phyloP scores from a whole-genome alignment of 2,113 vertebrate species.

The Alethe castanea region DNA sequence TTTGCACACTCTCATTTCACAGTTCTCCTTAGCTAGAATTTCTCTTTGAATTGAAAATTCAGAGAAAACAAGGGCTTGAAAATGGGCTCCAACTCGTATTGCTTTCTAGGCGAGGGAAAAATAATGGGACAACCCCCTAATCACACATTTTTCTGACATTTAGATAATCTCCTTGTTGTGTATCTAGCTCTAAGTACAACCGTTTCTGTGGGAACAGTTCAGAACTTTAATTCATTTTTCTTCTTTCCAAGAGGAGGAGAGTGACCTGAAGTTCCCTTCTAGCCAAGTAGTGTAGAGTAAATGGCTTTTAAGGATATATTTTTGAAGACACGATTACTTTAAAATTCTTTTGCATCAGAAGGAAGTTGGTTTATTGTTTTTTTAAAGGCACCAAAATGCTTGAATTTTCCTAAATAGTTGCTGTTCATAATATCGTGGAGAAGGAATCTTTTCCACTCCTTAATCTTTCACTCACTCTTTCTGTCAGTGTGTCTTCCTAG shows the following conservation, averaged over 20 bases:
- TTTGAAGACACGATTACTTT: not conserved
- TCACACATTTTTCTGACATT: not conserved
- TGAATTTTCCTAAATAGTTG: not conserved
- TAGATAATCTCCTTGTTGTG: not conserved
- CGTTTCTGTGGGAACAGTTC: not conserved
- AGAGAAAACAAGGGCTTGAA: not conserved
- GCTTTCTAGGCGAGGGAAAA: not conserved
- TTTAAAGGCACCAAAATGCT: not conserved
- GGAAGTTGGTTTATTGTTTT: not conserved
- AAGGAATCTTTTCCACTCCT: not conserved
- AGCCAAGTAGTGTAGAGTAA: not conserved
- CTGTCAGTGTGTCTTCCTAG: not conserved
- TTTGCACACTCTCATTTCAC: not conserved
- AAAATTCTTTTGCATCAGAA: not conserved
- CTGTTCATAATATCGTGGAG: accelerated
- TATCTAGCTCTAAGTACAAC: not conserved
- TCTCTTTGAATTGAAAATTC: not conserved
- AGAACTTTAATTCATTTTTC: not conserved
- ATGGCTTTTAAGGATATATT: not conserved
- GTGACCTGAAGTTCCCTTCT: not conserved
- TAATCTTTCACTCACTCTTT: not conserved
- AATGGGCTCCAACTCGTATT: not conserved
- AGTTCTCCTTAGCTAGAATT: not conserved
- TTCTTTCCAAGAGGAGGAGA: not conserved
- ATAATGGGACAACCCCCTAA: not conserved